Conservation (phyloP, 1,140 invertebrate species). For the Streblospio benedicti region DNA sequence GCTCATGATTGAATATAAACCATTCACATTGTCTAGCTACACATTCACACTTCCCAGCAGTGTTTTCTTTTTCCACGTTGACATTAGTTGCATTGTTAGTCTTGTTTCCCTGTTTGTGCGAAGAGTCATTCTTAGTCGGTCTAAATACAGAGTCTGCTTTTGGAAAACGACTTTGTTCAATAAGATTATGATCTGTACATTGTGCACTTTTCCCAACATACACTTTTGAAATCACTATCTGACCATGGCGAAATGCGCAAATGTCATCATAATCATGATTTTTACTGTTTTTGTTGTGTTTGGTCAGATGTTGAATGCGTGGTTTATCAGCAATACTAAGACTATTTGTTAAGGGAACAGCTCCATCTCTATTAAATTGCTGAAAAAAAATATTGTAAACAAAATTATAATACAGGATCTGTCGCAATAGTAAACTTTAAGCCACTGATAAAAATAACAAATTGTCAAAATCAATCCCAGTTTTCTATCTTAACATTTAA, state of each 20-base stretch:
- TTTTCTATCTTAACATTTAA: neutral
- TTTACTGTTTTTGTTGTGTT: conserved; percentile 20
- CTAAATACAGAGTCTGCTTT: conserved; percentile 39
- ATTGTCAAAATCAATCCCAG: neutral
- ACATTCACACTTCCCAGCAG: conserved; percentile 36
- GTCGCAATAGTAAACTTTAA: too few species aligned
- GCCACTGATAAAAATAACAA: neutral
- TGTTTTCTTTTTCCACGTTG: neutral
- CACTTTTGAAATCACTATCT: conserved; percentile 38
- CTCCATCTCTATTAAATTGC: conserved; percentile 39
- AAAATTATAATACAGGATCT: too few species aligned
- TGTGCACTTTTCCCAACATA: conserved; percentile 24
- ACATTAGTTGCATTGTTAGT: neutral
- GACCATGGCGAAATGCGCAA: conserved; percentile 24
- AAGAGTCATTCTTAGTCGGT: conserved; percentile 28
- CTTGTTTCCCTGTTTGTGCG: neutral
- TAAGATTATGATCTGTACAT: conserved; percentile 13
- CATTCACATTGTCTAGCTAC: conserved; percentile 43
- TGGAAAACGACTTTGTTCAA: conserved; percentile 27
- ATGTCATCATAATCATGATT: neutral
- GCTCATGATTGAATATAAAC: conserved; percentile 44
- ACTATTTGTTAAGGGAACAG: conserved; percentile 44
- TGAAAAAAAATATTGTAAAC: conserved; percentile 19
- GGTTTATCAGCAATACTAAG: conserved; percentile 38
- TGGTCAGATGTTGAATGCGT: conserved; percentile 30